Conservation (phyloP, 1,140 invertebrate genomes). For the Trichomalopsis sarcophagae region DNA sequence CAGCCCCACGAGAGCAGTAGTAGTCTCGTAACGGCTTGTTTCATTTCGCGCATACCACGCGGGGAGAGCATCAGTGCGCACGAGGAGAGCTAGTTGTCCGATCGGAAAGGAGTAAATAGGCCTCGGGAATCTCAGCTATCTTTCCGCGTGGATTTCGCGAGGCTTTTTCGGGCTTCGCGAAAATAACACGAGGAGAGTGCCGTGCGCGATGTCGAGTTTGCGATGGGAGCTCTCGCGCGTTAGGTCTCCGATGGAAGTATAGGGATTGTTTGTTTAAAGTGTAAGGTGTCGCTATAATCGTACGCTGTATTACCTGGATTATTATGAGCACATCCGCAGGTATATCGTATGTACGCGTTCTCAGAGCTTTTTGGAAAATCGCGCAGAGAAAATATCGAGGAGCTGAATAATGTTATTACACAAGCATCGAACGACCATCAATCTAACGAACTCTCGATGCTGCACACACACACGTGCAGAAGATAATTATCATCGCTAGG, state of each 20-base stretch:
- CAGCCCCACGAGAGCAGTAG: neutral
- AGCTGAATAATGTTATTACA: neutral
- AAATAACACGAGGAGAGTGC: constrained; percentile 12
- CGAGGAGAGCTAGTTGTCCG: neutral
- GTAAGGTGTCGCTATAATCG: too few species aligned
- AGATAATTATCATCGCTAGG: neutral
- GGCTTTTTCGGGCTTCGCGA: constrained; percentile 42
- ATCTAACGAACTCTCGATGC: neutral
- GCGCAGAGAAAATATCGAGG: neutral
- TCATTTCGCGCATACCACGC: constrained; percentile 38
- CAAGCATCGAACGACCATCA: neutral
- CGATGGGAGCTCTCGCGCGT: too few species aligned
- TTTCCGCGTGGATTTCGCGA: constrained; percentile 16
- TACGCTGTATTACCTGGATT: too few species aligned
- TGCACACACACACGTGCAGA: neutral
- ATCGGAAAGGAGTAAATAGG: constrained; percentile 50
- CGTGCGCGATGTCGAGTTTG: too few species aligned
- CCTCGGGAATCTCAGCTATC: constrained; percentile 34
- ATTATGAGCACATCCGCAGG: too few species aligned
- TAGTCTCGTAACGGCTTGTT: constrained; percentile 42
- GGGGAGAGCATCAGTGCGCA: neutral
- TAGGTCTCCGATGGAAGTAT: too few species aligned
- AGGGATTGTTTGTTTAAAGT: too few species aligned
- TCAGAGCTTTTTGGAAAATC: neutral
- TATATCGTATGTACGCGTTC: too few species aligned